Evolutionary conservation across 2,888 invertebrate species (phyloP), one percentile per base, ranked within the genome.

Genomic region (Neelides folsomi): DNA sequence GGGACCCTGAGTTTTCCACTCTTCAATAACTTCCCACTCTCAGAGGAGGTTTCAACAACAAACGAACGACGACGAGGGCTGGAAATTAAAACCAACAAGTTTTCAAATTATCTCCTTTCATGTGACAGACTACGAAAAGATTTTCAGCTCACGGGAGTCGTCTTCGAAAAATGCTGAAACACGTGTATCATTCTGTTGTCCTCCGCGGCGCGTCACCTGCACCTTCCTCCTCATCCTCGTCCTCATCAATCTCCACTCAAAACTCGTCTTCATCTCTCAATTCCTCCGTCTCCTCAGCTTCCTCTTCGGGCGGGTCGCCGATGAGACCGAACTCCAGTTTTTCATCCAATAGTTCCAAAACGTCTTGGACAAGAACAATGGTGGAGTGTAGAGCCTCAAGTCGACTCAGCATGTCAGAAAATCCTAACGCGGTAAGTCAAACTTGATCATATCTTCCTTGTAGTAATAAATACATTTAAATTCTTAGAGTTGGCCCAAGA

Each of bases 161-260:
- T 27, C 27, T 27, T 27, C 27, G 18, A 34, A 12, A 15, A 34
- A 56, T 56, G 56, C 19, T 56, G 49, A 56, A 56, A 40, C 56
- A 56, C 52, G 53, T 53, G 42, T 48, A 47, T 18, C 41, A 34
- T 19, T 37, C 50, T 16, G 47, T 51, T 27, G 20, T 54, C 19
- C 45, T 52, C 19, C 54, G 57, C 18, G 57, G 57, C 43, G 57
- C 50, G 18, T 57, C 57, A 34, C 57, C 57, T 13, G 57, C 57
- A 15, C 57, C 57, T 16, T 54, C 57, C 6, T 52, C 55, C 6
- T 55, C 55, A 35, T 55, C 55, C 13, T 55, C 55, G 2, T 52
- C 57, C 1, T 52, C 57, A 1, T 53, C 56, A 9, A 56, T 53
- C 48, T 56, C 47, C 7, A 52, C 55, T n/a, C 52, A 52, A 52